Conservation (phyloP, 2,113 vertebrate genomes). For the Gopherus flavomarginatus region DNA sequence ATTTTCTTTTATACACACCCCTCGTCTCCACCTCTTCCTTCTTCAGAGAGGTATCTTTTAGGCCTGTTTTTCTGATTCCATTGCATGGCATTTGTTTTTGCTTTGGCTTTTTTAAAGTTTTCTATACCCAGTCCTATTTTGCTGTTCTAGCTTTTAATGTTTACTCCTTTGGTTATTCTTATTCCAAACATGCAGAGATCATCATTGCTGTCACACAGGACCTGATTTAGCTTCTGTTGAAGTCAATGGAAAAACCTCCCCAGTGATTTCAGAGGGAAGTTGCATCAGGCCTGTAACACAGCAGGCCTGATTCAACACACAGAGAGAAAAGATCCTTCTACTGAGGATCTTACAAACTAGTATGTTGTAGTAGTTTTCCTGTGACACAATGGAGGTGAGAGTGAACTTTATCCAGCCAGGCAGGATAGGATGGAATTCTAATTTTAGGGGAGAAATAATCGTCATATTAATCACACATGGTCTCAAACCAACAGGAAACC, state of each 20-base stretch:
- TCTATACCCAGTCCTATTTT: background rate
- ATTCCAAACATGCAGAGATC: slow-evolving; percentile 13
- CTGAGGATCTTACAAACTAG: background rate
- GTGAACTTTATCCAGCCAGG: background rate
- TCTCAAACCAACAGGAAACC: background rate
- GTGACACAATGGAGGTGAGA: background rate
- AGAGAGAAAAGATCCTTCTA: background rate
- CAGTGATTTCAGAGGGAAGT: background rate
- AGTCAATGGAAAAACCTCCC: background rate
- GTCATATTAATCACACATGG: background rate
- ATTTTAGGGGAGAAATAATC: background rate
- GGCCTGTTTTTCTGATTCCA: background rate
- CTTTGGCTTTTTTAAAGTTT: background rate
- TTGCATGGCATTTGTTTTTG: background rate
- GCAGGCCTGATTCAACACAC: no score
- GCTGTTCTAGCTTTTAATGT: background rate
- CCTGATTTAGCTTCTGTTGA: background rate
- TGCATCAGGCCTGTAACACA: background rate
- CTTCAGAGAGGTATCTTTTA: background rate
- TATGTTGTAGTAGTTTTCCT: background rate
- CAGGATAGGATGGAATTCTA: background rate
- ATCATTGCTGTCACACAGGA: background rate
- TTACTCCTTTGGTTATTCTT: background rate
- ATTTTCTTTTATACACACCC: background rate
- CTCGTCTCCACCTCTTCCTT: background rate